A percentile compares a stretch with the other conserved stretches of the same genome.
Conservation (phyloP, 2,797 vertebrate genomes). For the Vultur gryphus region DNA sequence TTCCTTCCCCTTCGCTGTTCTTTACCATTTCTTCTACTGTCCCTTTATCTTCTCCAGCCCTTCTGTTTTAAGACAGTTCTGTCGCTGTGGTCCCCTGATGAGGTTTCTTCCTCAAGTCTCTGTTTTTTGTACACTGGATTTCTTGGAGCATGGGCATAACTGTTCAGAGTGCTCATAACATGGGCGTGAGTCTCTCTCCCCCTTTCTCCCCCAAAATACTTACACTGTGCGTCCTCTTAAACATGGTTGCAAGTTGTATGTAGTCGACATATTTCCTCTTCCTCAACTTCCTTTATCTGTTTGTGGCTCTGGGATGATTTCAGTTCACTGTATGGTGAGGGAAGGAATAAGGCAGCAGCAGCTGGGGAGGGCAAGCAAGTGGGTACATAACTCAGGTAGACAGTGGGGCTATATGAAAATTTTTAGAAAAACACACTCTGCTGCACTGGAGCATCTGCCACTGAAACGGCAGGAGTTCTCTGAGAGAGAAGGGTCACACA, state of each 20-base stretch:
- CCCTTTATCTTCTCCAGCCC: constrained; percentile 62
- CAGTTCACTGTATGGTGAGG: neutral
- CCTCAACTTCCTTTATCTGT: neutral
- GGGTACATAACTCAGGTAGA: neutral
- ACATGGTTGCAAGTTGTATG: neutral
- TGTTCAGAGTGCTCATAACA: neutral
- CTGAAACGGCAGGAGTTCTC: neutral
- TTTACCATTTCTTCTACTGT: constrained; percentile 54
- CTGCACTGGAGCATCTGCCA: neutral
- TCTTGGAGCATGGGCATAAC: neutral
- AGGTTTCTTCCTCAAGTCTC: constrained; percentile 41
- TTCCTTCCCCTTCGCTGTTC: constrained; percentile 46
- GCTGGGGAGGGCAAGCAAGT: neutral
- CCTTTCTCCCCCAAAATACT: neutral
- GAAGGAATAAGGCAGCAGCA: neutral
- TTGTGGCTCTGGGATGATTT: neutral
- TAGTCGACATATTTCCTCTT: neutral
- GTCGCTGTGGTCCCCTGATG: constrained; percentile 53
- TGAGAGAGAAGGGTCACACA: neutral
- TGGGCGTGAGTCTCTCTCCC: neutral
- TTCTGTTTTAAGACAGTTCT: constrained; percentile 66
- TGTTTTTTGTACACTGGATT: constrained; percentile 14
- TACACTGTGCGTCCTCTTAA: neutral
- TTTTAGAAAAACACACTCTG: neutral
- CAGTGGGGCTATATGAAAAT: neutral